phyloP scores from a whole-genome alignment of 1,140 invertebrate species.

The Meloidogyne exigua region DNA sequence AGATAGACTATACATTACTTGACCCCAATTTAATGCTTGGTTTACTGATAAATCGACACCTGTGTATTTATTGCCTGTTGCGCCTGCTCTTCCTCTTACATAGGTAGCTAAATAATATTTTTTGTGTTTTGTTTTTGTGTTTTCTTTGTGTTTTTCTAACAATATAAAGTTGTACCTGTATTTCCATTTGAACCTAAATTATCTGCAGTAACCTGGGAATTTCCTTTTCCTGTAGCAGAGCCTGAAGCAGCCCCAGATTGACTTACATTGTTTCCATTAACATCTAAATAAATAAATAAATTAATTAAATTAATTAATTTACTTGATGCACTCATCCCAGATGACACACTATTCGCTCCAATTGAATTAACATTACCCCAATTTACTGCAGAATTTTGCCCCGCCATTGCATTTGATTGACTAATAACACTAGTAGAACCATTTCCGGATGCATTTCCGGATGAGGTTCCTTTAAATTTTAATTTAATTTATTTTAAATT shows the following conservation, averaged over 20 bases:
- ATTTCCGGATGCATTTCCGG: neutral
- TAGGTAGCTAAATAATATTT: neutral
- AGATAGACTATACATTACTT: slow-evolving; percentile 2
- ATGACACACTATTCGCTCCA: neutral
- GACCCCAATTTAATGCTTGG: slow-evolving; percentile 2
- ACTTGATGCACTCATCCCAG: neutral
- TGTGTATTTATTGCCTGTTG: slow-evolving; percentile 16
- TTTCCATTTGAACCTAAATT: neutral
- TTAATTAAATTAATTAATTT: neutral
- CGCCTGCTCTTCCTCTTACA: neutral
- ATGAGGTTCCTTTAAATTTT: slow-evolving; percentile 4
- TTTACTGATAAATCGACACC: neutral
- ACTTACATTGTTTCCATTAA: neutral
- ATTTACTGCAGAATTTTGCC: neutral
- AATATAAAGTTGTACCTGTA: neutral
- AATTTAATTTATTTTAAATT: neutral
- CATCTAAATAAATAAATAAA: neutral
- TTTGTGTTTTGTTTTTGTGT: neutral
- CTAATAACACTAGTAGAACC: neutral
- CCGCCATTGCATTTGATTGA: slow-evolving; percentile 16
- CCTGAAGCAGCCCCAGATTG: neutral
- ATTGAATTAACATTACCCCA: neutral
- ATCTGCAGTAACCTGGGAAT: neutral
- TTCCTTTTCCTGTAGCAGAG: neutral
- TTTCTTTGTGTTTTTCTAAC: neutral